Conservation (phyloP, 2,113 vertebrate genomes). For the Nothocercus nigrocapillus region DNA sequence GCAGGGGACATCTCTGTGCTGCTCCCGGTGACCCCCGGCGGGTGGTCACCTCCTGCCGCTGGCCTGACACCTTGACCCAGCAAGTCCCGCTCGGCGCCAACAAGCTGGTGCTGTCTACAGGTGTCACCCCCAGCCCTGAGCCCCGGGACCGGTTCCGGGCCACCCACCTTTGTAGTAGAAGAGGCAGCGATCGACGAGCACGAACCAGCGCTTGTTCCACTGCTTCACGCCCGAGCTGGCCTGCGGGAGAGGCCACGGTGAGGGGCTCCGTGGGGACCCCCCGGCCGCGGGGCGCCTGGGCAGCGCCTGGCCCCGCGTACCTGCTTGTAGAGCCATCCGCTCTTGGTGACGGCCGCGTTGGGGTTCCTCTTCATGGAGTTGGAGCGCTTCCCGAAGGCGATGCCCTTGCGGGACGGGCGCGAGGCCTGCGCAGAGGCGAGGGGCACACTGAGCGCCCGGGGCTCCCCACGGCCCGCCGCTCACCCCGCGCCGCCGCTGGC, state of each 20-base stretch:
- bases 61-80: not conserved
- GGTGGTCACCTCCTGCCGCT: not conserved
- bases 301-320: constrained; percentile 51
- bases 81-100: fast-evolving
- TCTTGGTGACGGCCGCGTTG: constrained; percentile 84
- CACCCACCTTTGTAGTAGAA: constrained; percentile 95
- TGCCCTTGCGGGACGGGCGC: constrained; percentile 85
- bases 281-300: not conserved
- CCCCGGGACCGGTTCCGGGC: not conserved
- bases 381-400: constrained; percentile 93
- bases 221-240: constrained; percentile 95
- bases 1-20: not conserved
- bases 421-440: constrained; percentile 69
- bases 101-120: fast-evolving
- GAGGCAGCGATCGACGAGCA: constrained; percentile 92
- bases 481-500: fast-evolving
- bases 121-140: too few relatives aligned
- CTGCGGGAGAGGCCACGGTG: constrained; percentile 62
- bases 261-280: not conserved
- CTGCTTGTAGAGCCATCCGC: constrained; percentile 96
- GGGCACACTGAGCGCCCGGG: not conserved
- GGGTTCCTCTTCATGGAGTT: constrained; percentile 96
- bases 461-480: fast-evolving
- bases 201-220: constrained; percentile 98
- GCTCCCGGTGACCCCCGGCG: fast-evolving